These are phyloP conservation scores for Pachypeltis micranthus DNA, from an alignment of 1,140 invertebrate species.

Conservation along the genomic window DNA sequence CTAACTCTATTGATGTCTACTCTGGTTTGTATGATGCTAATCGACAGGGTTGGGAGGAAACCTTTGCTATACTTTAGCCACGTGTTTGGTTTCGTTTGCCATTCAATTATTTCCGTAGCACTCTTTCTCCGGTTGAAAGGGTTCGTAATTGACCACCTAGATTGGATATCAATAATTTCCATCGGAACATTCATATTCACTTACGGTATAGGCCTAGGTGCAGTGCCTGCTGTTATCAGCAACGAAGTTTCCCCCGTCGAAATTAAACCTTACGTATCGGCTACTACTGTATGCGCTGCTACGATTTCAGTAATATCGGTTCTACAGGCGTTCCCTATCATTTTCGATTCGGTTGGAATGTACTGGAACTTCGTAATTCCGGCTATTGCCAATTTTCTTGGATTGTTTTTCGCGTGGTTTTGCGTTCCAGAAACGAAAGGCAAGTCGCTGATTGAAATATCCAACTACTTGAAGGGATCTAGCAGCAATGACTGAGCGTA, in stretches of 20 bases:
- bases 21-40: neutral
- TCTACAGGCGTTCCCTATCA: neutral
- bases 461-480: neutral
- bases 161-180: neutral
- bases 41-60: neutral
- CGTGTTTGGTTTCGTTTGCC: too few relatives aligned
- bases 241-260: neutral
- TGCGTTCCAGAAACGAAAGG: constrained; percentile 12
- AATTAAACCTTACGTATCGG: neutral
- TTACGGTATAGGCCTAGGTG: neutral
- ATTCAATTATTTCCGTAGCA: too few relatives aligned
- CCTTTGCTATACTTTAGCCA: neutral
- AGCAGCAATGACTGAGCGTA: too few relatives aligned
- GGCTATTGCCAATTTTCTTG: neutral
- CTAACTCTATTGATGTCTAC: neutral
- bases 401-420: neutral
- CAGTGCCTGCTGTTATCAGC: neutral
- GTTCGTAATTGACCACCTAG: neutral
- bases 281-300: neutral
- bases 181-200: neutral
- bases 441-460: neutral
- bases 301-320: neutral
- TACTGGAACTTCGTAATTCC: neutral
- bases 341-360: neutral
- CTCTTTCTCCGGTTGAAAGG: too few relatives aligned